These are phyloP conservation scores for Rhinatrema bivittatum DNA, from an alignment of 2,797 vertebrate species.

Conservation along the genomic window DNA sequence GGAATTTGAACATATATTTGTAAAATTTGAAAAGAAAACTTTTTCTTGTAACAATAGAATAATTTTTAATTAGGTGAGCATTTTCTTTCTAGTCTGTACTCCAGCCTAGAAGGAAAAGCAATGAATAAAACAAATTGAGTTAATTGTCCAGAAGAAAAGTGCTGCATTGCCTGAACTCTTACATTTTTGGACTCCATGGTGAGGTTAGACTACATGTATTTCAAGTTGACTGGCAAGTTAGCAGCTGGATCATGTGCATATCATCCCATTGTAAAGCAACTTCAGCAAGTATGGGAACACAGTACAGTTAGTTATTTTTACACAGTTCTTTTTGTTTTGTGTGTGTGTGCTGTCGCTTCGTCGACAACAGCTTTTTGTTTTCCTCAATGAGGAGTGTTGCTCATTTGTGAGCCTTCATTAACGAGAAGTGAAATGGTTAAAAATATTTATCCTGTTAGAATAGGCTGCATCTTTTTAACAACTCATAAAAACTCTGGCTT, in stretches of 20 bases:
- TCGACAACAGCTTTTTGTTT: conserved; percentile 99
- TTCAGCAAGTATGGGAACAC: conserved; percentile 91
- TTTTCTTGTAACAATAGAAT: conserved; percentile 53
- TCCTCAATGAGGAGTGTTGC: conserved; percentile 99
- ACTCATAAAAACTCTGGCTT: conserved; percentile 91
- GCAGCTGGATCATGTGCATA: conserved; percentile 87
- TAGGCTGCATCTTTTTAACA: conserved; percentile 97
- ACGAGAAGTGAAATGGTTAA: conserved; percentile 93
- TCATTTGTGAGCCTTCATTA: conserved; percentile 98
- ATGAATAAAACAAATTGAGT: conserved; percentile 61
- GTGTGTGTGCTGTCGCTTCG: conserved; percentile 94
- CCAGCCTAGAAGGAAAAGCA: conserved; percentile 63
- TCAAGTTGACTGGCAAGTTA: conserved; percentile 67
- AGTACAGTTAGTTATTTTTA: conserved; percentile 98
- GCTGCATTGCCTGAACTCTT: conserved; percentile 57
- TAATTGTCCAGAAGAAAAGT: conserved; percentile 51
- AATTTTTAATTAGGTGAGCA: conserved; percentile 54
- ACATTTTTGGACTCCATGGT: conserved; percentile 56
- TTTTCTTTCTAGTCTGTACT: conserved; percentile 61
- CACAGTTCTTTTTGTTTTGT: conserved; percentile 76
- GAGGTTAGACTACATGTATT: conserved; percentile 62
- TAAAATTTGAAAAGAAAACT: conserved; percentile 63
- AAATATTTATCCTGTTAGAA: conserved; percentile 97
- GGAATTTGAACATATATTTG: conserved; percentile 56
- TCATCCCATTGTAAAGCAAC: conserved; percentile 95